A percentile compares a stretch with the other conserved stretches of the same genome.
Evolutionary conservation across 1,140 invertebrate species (phyloP).

Genomic region (Chrysopa pallens): DNA sequence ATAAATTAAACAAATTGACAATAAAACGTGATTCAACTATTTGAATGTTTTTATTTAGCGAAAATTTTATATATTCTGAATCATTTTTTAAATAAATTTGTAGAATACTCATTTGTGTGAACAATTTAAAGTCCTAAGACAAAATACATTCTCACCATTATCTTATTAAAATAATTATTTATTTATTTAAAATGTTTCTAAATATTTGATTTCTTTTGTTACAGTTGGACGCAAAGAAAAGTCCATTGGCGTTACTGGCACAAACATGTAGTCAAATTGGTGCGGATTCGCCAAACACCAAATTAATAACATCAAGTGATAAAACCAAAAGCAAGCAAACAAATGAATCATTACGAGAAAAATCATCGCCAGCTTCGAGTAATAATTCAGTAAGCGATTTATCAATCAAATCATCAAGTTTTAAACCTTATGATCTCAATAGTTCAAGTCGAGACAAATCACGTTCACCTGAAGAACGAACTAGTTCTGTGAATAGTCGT

Average conservation of each 20-base stretch:
- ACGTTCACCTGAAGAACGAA: slow-evolving; percentile 33
- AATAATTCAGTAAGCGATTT: slow-evolving; percentile 18
- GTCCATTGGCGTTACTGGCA: slow-evolving; percentile 78
- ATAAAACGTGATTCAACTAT: too few relatives aligned
- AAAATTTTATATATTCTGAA: too few relatives aligned
- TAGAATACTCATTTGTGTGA: too few relatives aligned
- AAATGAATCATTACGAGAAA: slow-evolving; percentile 33
- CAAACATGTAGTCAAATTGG: slow-evolving; percentile 94
- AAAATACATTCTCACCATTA: too few relatives aligned
- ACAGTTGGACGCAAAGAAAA: slow-evolving; percentile 90
- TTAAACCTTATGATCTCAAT: slow-evolving; percentile 53
- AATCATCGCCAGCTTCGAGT: slow-evolving; percentile 29
- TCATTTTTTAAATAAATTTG: too few relatives aligned
- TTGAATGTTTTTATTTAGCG: too few relatives aligned
- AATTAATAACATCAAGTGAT: slow-evolving; percentile 46
- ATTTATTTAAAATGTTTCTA: slow-evolving; percentile 4
- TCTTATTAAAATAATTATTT: slow-evolving; percentile 20
- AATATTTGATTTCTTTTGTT: slow-evolving; percentile 29
- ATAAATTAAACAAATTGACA: too few relatives aligned
- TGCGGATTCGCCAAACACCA: slow-evolving; percentile 54
- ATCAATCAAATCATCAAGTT: slow-evolving; percentile 32
- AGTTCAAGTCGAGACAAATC: slow-evolving; percentile 33
- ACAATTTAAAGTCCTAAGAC: too few relatives aligned
- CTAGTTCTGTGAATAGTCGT: slow-evolving; percentile 25
- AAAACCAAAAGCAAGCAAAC: slow-evolving; percentile 42